These are phyloP conservation scores for Shinisaurus crocodilurus DNA, from an alignment of 2,113 vertebrate species.

Conservation along the genomic window DNA sequence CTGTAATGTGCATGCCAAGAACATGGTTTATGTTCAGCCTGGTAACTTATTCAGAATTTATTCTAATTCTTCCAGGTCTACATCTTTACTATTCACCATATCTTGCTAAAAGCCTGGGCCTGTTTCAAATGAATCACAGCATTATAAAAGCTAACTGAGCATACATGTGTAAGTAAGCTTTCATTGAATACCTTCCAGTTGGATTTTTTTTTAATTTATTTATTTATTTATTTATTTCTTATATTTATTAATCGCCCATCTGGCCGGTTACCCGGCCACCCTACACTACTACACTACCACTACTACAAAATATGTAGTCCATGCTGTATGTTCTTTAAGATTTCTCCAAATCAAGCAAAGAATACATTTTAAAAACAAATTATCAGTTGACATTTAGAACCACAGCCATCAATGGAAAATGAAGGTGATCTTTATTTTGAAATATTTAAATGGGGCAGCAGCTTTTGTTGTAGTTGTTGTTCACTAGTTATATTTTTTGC, in stretches of 20 bases:
- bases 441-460: background rate
- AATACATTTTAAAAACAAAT: background rate
- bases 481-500: conserved; percentile 20
- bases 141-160: background rate
- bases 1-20: background rate
- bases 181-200: background rate
- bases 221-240: too few species aligned
- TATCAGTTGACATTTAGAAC: background rate
- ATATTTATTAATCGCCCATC: too few species aligned
- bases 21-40: background rate
- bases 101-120: background rate
- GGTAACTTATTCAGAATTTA: background rate
- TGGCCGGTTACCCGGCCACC: too few species aligned
- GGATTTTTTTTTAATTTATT: background rate
- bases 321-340: background rate
- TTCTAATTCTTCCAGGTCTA: background rate
- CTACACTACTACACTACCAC: too few species aligned
- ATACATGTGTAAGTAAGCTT: background rate
- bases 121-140: conserved; percentile 19
- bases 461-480: background rate
- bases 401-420: background rate
- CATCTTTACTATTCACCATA: background rate
- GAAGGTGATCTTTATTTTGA: background rate
- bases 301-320: background rate
- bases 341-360: background rate